These are phyloP conservation scores for Smittia aterrima DNA, from an alignment of 2,888 invertebrate genomes.

Conservation along the genomic window DNA sequence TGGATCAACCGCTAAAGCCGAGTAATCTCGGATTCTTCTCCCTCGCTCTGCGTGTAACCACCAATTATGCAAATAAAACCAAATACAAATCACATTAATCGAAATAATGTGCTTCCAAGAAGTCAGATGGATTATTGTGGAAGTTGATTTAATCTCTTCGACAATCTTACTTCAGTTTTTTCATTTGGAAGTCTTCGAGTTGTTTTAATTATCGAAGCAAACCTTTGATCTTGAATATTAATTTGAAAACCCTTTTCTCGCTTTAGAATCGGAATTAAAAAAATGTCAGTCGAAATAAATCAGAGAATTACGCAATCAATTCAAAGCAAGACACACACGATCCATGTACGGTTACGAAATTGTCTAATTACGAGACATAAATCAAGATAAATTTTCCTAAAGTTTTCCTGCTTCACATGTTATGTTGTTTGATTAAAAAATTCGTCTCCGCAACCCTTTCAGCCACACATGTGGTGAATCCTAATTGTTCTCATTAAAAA, in stretches of 20 bases:
- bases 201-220: not conserved
- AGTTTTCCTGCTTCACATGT: not conserved
- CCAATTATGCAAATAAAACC: constrained; percentile 16
- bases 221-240: not conserved
- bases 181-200: not conserved
- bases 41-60: constrained; percentile 5
- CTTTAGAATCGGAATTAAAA: constrained; percentile 9
- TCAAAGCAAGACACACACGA: constrained; percentile 23
- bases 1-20: constrained; percentile 10
- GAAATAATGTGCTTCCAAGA: not conserved
- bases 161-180: not conserved
- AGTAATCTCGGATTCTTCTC: not conserved
- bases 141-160: not conserved
- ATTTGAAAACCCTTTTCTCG: not conserved
- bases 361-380: constrained; percentile 35
- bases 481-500: constrained; percentile 39
- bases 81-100: constrained; percentile 1
- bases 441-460: constrained; percentile 10
- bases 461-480: constrained; percentile 35
- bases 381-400: constrained; percentile 31
- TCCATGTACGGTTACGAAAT: constrained; percentile 18
- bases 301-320: constrained; percentile 33
- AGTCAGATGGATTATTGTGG: not conserved
- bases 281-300: not conserved
- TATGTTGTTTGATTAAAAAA: not conserved